phyloP scores from a whole-genome alignment of 2,113 vertebrate genomes.

The Prunella fulvescens region DNA sequence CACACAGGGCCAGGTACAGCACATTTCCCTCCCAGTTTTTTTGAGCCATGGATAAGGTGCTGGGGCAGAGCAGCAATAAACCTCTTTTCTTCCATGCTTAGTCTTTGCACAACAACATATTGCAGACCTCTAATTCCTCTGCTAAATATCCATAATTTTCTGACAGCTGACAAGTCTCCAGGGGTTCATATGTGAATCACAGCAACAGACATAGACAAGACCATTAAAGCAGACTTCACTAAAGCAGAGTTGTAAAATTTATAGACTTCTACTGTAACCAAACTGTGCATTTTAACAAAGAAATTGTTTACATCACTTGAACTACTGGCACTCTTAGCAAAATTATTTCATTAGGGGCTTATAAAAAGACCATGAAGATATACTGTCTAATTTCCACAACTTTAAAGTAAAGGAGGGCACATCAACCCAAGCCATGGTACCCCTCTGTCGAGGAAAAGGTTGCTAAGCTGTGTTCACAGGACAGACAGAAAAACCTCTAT shows the following conservation, averaged over 20 bases:
- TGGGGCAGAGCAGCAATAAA: not conserved
- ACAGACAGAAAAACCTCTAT: not conserved
- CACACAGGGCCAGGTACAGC: not conserved
- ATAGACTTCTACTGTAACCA: not conserved
- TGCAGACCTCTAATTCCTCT: not conserved
- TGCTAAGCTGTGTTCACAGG: not conserved
- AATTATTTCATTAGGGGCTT: not conserved
- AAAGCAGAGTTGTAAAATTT: not conserved
- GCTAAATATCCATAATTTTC: not conserved
- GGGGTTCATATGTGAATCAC: not conserved
- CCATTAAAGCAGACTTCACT: not conserved
- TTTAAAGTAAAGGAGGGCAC: not conserved
- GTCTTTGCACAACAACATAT: not conserved
- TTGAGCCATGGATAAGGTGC: not conserved
- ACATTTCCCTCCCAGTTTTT: not conserved
- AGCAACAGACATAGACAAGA: not conserved
- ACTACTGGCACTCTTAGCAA: not conserved
- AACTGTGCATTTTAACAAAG: not conserved
- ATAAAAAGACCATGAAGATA: not conserved
- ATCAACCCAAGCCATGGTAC: accelerated
- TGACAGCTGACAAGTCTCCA: not conserved
- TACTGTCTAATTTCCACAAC: too few species aligned
- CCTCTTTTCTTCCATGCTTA: not conserved
- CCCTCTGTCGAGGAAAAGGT: accelerated
- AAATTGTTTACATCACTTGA: not conserved